phyloP scores from a whole-genome alignment of 2,888 invertebrate genomes.

The Nineta flava region DNA sequence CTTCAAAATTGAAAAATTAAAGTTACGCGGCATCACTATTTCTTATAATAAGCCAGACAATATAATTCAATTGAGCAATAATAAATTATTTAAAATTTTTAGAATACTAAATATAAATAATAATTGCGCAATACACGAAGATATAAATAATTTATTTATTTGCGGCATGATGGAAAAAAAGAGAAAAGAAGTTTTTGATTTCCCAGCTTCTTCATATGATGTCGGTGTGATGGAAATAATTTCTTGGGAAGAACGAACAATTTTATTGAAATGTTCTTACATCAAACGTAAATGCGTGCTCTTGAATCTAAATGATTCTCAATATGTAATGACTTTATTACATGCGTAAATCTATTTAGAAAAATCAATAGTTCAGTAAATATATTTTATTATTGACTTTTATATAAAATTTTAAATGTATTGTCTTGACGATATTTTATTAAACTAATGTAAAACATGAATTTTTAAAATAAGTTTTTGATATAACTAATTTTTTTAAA shows the following conservation, averaged over 20 bases:
- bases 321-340: neutral
- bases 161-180: neutral
- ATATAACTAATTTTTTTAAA: no score
- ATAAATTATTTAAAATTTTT: neutral
- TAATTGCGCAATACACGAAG: neutral
- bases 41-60: neutral
- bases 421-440: no score
- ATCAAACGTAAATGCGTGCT: neutral
- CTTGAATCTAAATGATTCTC: neutral
- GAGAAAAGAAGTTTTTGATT: neutral
- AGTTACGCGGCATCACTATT: neutral
- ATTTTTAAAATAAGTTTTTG: no score
- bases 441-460: no score
- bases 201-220: neutral
- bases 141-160: neutral
- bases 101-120: neutral
- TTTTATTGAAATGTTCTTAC: neutral
- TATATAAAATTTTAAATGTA: no score
- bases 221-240: neutral
- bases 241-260: neutral
- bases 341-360: neutral
- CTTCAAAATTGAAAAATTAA: neutral
- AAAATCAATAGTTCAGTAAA: neutral
- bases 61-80: no score
- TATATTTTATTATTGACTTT: no score